Evolutionary conservation across 53 echinoderm and acorn worm species (phyloP).

Genomic region (Mesocentrotus franciscanus): DNA sequence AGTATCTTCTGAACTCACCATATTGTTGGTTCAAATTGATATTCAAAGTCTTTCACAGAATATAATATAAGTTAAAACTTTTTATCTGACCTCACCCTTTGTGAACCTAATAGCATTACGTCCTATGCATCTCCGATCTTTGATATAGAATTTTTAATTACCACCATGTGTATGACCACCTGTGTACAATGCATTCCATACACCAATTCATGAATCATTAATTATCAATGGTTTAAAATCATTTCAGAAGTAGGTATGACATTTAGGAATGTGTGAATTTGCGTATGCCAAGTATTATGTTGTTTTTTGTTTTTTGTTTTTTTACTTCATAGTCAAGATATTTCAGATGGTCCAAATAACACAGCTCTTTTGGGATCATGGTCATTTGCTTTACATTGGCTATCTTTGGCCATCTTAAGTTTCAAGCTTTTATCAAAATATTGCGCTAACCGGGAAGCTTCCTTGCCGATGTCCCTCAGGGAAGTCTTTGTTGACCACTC

Average conservation of each 20-base stretch:
- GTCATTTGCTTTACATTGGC: background rate
- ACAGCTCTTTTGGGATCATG: background rate
- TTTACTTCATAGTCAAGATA: background rate
- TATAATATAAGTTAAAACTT: too few species aligned
- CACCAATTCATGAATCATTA: too few species aligned
- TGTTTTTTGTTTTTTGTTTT: too few species aligned
- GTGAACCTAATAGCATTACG: background rate
- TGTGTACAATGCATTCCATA: too few species aligned
- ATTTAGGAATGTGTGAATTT: too few species aligned
- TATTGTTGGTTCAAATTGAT: background rate
- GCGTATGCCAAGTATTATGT: too few species aligned
- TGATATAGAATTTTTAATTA: background rate
- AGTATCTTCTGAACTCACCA: background rate
- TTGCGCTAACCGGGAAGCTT: background rate
- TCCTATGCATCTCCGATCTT: too few species aligned
- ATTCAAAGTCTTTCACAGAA: background rate
- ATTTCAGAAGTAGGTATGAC: background rate
- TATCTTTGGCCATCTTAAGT: background rate
- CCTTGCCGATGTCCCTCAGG: background rate
- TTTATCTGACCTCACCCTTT: background rate
- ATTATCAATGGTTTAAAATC: too few species aligned
- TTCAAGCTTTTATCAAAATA: conserved; percentile 5
- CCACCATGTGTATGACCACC: background rate
- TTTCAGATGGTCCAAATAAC: background rate
- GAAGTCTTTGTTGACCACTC: background rate